Evolutionary conservation across 2,113 vertebrate species (phyloP).

Genomic region (Aphelocoma coerulescens): DNA sequence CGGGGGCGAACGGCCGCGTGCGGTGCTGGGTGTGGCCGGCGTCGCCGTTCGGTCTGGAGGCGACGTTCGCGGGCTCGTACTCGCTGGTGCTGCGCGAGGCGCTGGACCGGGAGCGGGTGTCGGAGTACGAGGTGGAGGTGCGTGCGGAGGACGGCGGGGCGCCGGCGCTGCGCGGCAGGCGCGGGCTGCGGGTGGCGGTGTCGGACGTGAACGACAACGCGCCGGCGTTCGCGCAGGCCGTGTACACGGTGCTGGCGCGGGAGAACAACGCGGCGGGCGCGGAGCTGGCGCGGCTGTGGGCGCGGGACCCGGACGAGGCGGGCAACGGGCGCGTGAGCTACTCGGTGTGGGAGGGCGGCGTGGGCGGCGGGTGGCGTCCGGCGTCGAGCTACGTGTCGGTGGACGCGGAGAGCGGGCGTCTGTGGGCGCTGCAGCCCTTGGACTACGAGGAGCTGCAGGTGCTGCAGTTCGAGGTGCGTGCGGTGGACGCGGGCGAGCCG

Average conservation of each 20-base stretch:
- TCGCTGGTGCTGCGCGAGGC: slow-evolving; percentile 56
- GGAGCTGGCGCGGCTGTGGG: slow-evolving; percentile 66
- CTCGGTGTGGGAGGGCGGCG: slow-evolving; percentile 55
- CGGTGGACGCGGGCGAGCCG: no score
- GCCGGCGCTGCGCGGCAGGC: slow-evolving; percentile 13
- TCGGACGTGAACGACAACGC: slow-evolving; percentile 76
- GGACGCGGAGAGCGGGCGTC: slow-evolving; percentile 21
- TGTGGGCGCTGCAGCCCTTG: not conserved
- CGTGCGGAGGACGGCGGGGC: slow-evolving; percentile 68
- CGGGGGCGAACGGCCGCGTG: slow-evolving; percentile 71
- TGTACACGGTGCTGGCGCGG: slow-evolving; percentile 63
- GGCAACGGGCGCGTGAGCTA: slow-evolving; percentile 71
- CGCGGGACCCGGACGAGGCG: slow-evolving; percentile 66
- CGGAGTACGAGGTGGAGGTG: slow-evolving; percentile 66
- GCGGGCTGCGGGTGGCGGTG: not conserved
- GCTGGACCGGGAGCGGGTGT: slow-evolving; percentile 77
- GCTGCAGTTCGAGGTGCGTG: no score
- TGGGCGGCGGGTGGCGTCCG: not conserved
- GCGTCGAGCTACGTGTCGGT: slow-evolving; percentile 58
- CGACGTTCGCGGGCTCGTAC: slow-evolving; percentile 44
- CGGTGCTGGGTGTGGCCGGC: slow-evolving; percentile 40
- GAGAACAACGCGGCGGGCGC: slow-evolving; percentile 66
- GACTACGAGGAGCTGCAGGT: no score
- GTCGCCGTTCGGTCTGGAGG: slow-evolving; percentile 51
- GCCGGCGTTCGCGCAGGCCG: slow-evolving; percentile 62